Evolutionary conservation across 2,888 invertebrate species (phyloP), one percentile per base, ranked within the genome.

Genomic region (Schizotus pectinicornis): DNA sequence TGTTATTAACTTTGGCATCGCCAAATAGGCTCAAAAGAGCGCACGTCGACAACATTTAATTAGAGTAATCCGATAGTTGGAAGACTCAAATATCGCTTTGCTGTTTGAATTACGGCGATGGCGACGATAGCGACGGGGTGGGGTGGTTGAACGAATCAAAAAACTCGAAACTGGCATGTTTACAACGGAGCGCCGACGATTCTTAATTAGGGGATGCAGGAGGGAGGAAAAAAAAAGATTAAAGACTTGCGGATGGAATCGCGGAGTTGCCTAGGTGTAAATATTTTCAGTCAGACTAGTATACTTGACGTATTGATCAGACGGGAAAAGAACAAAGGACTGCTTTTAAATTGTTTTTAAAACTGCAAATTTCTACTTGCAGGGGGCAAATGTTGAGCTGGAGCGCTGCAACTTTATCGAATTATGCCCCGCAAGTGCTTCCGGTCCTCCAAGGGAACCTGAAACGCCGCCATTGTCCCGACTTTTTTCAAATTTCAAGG

Each of bases 221-320:
- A 22, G 5, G 5, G 2, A 22, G 5, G 5, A 22, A 5, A 22
- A 22, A 22, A 45, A 9, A 52, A 52, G 14, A 45, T 45, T 33
- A 45, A 53, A 53, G 53, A 45, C 53, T 38, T 53, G 43, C 51
- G 36, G 43, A 51, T 51, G 35, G 51, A 33, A 43, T 43, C 36
- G 51, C 22, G 22, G 22, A 22, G 42, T 51, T 51, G 36, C 50
- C 50, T 56, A 62, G 57, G 54, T 59, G 63, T 63, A 56, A 61
- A 63, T 61, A 63, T 63, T 63, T 63, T 63, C 59, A 63, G 64
- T 58, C 51, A 53, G 59, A 64, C 58, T 59, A 64, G 63, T 64
- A 60, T 56, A 51, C 8, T 53, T 43, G 51, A 54, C 50, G 58
- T 64, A 64, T 64, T 56, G 64, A 64, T 64, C 59, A 61, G 50